A percentile compares a stretch with the other conserved stretches of the same genome.
phyloP scores from a whole-genome alignment of 2,888 invertebrate species.

The Crocallis elinguaria region DNA sequence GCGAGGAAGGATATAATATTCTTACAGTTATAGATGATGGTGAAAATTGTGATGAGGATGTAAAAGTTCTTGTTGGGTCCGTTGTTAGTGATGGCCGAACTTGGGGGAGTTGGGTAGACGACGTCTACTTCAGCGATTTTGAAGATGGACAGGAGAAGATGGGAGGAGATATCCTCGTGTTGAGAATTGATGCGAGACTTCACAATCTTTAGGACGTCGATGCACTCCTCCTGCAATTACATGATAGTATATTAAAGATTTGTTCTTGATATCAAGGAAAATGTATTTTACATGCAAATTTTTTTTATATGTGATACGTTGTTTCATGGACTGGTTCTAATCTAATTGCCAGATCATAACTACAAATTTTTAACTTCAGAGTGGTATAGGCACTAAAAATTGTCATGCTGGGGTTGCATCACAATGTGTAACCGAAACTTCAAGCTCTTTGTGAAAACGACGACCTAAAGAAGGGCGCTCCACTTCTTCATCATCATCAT shows the following conservation, averaged over 20 bases:
- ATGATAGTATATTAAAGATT: neutral
- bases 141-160: constrained; percentile 94
- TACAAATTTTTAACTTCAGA: no score
- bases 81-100: constrained; percentile 72
- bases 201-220: constrained; percentile 91
- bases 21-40: constrained; percentile 60
- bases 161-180: constrained; percentile 93
- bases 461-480: no score
- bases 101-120: constrained; percentile 88
- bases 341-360: no score
- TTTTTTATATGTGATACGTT: no score
- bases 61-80: constrained; percentile 60
- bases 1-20: constrained; percentile 43
- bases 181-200: constrained; percentile 94
- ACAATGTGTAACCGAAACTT: no score
- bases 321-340: no score
- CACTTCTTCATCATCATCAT: no score
- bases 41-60: constrained; percentile 60
- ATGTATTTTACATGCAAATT: no score
- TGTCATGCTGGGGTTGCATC: no score
- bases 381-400: no score
- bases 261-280: no score
- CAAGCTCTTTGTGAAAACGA: no score
- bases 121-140: constrained; percentile 97
- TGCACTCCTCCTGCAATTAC: constrained; percentile 91